phyloP scores from a whole-genome alignment of 2,113 vertebrate genomes.

The Nibea coibor region DNA sequence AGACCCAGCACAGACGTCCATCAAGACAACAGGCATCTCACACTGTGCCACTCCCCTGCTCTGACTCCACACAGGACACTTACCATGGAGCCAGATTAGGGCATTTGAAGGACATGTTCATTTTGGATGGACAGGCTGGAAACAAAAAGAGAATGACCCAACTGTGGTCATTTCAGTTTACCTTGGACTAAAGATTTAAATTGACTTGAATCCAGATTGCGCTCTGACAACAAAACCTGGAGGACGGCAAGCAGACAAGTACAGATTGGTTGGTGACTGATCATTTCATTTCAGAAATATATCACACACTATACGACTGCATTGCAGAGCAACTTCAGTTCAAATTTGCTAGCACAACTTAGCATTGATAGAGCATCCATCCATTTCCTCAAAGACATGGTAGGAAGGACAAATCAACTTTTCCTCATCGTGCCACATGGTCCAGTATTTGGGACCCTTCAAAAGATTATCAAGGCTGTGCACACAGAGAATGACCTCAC shows the following conservation, averaged over 20 bases:
- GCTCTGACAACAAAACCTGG: neutral
- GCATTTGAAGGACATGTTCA: neutral
- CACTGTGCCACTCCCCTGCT: slow-evolving; percentile 12
- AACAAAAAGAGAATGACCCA: neutral
- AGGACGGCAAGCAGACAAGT: too few species aligned
- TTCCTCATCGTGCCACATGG: neutral
- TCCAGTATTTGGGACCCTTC: neutral
- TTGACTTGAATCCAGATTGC: neutral
- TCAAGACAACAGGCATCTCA: slow-evolving; percentile 19
- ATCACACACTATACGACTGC: neutral
- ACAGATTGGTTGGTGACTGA: too few species aligned
- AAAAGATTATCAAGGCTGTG: neutral
- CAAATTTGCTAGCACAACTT: neutral
- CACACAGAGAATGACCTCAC: too few species aligned
- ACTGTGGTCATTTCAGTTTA: neutral
- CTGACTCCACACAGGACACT: neutral
- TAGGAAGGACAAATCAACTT: neutral
- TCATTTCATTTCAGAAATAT: too few species aligned
- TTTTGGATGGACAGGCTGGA: neutral
- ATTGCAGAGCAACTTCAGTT: neutral
- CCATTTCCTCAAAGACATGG: neutral
- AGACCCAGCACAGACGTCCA: slow-evolving; percentile 16
- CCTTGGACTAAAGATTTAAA: neutral
- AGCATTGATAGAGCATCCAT: neutral
- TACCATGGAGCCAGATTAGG: neutral